These are phyloP conservation scores for Drosophila sturtevanti DNA, from an alignment of 1,140 invertebrate species.

Conservation along the genomic window DNA sequence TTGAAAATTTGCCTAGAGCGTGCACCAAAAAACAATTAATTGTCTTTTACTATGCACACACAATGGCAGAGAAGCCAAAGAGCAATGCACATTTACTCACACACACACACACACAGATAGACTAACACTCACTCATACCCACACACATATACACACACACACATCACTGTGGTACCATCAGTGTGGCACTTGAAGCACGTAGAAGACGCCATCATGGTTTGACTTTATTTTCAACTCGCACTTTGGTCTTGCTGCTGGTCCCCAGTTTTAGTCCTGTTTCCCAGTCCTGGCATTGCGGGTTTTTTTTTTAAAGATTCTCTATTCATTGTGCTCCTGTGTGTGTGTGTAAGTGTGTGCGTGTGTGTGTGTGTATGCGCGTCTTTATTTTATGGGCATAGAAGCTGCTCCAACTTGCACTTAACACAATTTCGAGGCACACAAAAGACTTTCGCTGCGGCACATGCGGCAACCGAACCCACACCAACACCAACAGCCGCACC, in stretches of 20 bases:
- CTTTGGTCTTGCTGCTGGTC: conserved; percentile 11
- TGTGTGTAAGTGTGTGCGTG: conserved; percentile 47
- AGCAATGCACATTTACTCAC: conserved; percentile 17
- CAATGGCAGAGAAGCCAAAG: conserved; percentile 23
- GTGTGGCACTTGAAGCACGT: conserved; percentile 69
- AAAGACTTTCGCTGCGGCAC: conserved; percentile 75
- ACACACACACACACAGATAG: conserved; percentile 28
- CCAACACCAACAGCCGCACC: conserved; percentile 25
- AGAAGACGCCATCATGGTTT: conserved; percentile 65
- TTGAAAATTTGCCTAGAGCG: conserved; percentile 43
- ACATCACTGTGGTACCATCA: conserved; percentile 25
- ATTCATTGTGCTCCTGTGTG: conserved; percentile 44
- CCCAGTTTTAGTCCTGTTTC: neutral
- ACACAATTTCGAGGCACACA: conserved; percentile 76
- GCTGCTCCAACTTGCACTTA: conserved; percentile 75
- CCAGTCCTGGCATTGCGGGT: conserved; percentile 5
- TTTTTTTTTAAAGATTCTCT: conserved; percentile 71
- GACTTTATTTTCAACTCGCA: conserved; percentile 77
- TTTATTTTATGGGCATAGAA: conserved; percentile 9
- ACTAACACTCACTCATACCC: too few relatives aligned
- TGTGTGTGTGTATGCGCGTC: conserved; percentile 6
- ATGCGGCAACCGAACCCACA: conserved; percentile 19
- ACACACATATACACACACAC: conserved; percentile 19
- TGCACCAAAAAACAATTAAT: conserved; percentile 67
- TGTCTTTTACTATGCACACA: conserved; percentile 72